Evolutionary conservation across 30 jellyfish, hydroid and myxozoan species (phyloP).

Genomic region (Cassiopea andromeda): DNA sequence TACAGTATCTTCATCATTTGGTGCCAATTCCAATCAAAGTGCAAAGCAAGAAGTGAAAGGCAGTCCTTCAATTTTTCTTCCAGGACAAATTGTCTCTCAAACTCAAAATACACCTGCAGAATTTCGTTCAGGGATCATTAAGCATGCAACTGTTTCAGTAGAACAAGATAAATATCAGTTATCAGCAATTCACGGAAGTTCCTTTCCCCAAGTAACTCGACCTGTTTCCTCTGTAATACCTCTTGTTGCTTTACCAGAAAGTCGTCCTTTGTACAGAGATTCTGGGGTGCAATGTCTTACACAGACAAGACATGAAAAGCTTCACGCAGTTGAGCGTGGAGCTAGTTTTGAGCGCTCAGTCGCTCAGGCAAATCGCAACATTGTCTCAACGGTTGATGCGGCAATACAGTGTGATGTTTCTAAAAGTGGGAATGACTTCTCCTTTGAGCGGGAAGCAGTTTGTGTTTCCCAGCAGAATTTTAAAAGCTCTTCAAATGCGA

Average conservation of each 20-base stretch:
- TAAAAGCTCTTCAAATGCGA: background rate
- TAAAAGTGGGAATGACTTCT: background rate
- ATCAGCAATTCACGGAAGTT: background rate
- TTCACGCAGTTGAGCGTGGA: constrained; percentile 47
- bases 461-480: background rate
- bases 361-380: background rate
- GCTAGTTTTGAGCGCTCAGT: constrained; percentile 26
- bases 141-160: background rate
- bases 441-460: background rate
- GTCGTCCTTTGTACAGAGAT: constrained; percentile 34
- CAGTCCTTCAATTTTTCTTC: background rate
- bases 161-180: background rate
- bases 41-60: background rate
- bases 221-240: constrained; percentile 67
- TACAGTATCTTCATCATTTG: background rate
- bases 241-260: constrained; percentile 42
- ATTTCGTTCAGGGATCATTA: background rate
- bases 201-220: constrained; percentile 1
- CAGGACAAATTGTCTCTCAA: background rate
- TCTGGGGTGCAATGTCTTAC: constrained; percentile 47
- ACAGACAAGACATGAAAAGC: background rate
- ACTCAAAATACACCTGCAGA: background rate
- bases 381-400: constrained; percentile 16
- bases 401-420: constrained; percentile 32
- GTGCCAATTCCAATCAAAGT: background rate